These are phyloP conservation scores for Drosophila leontia DNA, from an alignment of 1,140 invertebrate species.

Conservation along the genomic window DNA sequence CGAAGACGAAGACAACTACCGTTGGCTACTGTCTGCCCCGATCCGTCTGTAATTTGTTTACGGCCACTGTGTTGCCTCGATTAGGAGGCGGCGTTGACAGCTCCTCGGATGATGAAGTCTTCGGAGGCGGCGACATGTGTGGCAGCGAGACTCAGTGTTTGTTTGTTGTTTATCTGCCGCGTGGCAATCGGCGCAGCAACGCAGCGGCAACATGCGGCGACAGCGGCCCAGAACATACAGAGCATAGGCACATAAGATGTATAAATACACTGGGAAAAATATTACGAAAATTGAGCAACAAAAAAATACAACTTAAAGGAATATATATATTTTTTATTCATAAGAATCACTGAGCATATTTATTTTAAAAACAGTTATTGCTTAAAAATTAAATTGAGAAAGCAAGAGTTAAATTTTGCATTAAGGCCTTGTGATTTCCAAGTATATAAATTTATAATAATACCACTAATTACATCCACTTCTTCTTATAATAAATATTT, in stretches of 20 bases:
- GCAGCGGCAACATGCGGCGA: slow-evolving; percentile 49
- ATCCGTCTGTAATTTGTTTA: slow-evolving; percentile 70
- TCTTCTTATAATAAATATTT: no score
- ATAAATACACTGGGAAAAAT: neutral
- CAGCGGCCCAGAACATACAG: slow-evolving; percentile 12
- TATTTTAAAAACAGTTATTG: no score
- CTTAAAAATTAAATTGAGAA: no score
- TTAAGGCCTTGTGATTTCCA: no score
- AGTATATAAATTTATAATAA: no score
- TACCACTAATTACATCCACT: no score
- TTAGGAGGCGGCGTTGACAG: slow-evolving; percentile 66
- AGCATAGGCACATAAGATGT: slow-evolving; percentile 3
- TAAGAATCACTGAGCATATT: no score
- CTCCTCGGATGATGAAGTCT: slow-evolving; percentile 64
- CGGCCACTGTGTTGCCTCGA: slow-evolving; percentile 70
- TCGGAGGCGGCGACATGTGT: slow-evolving; percentile 65
- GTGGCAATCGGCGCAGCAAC: slow-evolving; percentile 38
- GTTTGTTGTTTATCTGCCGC: slow-evolving; percentile 51
- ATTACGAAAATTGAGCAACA: no score
- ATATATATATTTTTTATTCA: no score
- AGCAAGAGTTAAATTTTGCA: no score
- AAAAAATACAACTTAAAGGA: no score
- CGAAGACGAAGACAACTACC: neutral
- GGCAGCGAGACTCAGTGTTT: slow-evolving; percentile 38
- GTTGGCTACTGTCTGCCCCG: slow-evolving; percentile 38